These are phyloP conservation scores for Palaemon carinicauda DNA, from an alignment of 1,140 invertebrate species.

Conservation along the genomic window DNA sequence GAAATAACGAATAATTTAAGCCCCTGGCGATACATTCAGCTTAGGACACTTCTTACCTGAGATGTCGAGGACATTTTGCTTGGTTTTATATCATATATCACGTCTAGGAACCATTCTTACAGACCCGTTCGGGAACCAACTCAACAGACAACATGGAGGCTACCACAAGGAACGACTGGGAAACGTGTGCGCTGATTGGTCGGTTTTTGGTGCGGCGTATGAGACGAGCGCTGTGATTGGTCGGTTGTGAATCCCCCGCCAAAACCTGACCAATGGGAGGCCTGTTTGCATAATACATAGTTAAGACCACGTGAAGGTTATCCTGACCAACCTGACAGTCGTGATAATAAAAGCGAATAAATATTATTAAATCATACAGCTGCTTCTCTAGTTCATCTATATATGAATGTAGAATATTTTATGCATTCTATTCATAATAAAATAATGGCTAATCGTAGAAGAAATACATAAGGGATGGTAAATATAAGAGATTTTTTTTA, in stretches of 20 bases:
- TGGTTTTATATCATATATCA: slow-evolving; percentile 12
- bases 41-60: slow-evolving; percentile 1
- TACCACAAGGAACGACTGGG: not conserved
- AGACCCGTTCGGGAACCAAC: not conserved
- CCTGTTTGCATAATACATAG: not conserved
- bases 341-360: not conserved
- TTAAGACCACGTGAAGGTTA: slow-evolving; percentile 41
- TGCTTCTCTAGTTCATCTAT: not conserved
- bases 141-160: slow-evolving; percentile 29
- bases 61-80: slow-evolving; percentile 36
- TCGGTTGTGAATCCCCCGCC: not conserved
- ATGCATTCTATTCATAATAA: too few relatives aligned
- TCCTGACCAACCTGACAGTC: not conserved
- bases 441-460: too few relatives aligned
- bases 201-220: not conserved
- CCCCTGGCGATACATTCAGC: not conserved
- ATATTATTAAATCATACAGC: not conserved
- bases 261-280: not conserved
- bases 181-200: not conserved
- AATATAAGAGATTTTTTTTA: too few relatives aligned
- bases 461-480: too few relatives aligned
- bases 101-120: slow-evolving; percentile 3
- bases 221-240: not conserved
- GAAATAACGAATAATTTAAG: too few relatives aligned
- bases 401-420: too few relatives aligned